phyloP scores from a whole-genome alignment of 1,140 invertebrate genomes.

The Aphaenogaster rudis region DNA sequence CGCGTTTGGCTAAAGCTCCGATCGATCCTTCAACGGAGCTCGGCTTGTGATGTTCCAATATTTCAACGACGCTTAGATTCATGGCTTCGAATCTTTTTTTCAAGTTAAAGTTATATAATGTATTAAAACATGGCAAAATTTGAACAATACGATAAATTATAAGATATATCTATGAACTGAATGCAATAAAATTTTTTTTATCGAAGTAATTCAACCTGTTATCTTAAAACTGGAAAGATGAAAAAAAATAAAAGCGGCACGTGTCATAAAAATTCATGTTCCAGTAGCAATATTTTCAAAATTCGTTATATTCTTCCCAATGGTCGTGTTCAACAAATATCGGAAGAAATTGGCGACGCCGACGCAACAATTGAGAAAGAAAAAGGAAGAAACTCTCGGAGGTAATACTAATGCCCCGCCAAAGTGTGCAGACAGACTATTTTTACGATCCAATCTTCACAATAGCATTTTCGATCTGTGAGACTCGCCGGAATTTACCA shows the following conservation, averaged over 20 bases:
- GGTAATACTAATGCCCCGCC: neutral
- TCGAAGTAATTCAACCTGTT: neutral
- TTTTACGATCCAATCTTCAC: conserved; percentile 8
- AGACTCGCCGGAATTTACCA: neutral
- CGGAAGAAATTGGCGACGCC: neutral
- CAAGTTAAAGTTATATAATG: too few relatives aligned
- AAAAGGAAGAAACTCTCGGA: neutral
- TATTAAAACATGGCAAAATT: neutral
- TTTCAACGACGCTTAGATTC: neutral
- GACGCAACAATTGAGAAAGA: neutral
- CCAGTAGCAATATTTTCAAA: neutral
- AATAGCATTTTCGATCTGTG: neutral
- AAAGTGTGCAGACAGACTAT: neutral
- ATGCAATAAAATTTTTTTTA: neutral
- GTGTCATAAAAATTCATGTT: neutral
- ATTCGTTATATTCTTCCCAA: neutral
- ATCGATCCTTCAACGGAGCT: neutral
- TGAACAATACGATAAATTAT: neutral
- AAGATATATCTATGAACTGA: neutral
- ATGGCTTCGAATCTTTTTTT: neutral
- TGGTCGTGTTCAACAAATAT: neutral
- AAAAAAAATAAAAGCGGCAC: neutral
- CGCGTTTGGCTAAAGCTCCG: neutral
- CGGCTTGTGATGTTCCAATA: neutral
- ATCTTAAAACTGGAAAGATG: neutral